Evolutionary conservation across 2,797 vertebrate species (phyloP), one percentile per base, ranked within the genome.

Genomic region (Neoniphon sammara): DNA sequence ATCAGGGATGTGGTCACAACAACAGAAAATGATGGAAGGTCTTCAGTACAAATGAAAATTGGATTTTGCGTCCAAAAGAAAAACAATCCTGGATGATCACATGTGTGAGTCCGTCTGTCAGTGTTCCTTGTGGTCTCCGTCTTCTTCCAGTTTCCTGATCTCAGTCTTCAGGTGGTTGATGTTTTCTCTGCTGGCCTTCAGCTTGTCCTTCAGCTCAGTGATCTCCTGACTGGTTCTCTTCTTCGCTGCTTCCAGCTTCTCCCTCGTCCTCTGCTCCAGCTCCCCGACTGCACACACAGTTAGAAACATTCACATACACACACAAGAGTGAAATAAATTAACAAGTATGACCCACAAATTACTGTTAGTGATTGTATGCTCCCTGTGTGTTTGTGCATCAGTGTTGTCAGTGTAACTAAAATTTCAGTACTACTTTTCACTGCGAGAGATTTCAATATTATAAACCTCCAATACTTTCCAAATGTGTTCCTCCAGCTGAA

Each of bases 191-290:
- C 97, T 98, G 89, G 97, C 97, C 93, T 98, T 99, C 70, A 99
- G 93, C 83, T 96, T 96, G 88, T 98, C 98, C 90, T 99, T 99
- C 80, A 99, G 94, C 82, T 98, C 97, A 7, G 96, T 93, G 66
- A 99, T 99, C 94, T 99, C 98, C 91, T 97, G 96, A 84, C 97
- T 98, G 30, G 96, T 99, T 92, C 96, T 97, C 91, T 97, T 99
- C 93, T 98, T 98, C 7, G 97, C 97, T 10, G 92, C 87, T 85
- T 99, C 98, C 66, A 99, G 87, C 87, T 98, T 99, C 88, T 99
- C 97, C 81, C 96, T 96, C 15, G 97, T 99, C 92, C 94, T 97
- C 75, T 96, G 92, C 93, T 99, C 97, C 83, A 97, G 93, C 90
- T 98, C 97, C 72, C 94, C 91, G 92, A 99, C 98, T 99, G 75